phyloP scores from a whole-genome alignment of 2,888 invertebrate genomes.

The Phania funesta region DNA sequence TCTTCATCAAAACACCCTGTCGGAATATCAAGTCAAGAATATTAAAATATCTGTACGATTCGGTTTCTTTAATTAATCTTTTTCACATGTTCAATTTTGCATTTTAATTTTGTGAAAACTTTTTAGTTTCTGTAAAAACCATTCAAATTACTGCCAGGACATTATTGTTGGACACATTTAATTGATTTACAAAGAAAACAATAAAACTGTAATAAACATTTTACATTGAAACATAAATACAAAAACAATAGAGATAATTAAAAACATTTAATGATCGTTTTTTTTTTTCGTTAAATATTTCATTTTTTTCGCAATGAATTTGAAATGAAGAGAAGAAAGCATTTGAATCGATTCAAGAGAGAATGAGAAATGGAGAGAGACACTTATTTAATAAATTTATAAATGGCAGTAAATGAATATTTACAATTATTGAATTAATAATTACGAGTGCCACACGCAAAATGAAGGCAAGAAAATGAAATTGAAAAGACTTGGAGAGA shows the following conservation, averaged over 20 bases:
- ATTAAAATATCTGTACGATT: too few relatives aligned
- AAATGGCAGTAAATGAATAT: constrained; percentile 72
- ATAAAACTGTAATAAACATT: constrained; percentile 25
- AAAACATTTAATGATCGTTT: constrained; percentile 33
- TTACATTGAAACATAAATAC: constrained; percentile 41
- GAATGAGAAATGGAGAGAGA: constrained; percentile 15
- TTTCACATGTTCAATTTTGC: too few relatives aligned
- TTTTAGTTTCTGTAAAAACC: neutral
- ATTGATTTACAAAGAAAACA: constrained; percentile 36
- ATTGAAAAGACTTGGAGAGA: neutral
- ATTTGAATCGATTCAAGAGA: constrained; percentile 12
- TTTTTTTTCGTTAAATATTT: constrained; percentile 77
- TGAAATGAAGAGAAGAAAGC: constrained; percentile 28
- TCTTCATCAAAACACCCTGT: too few relatives aligned
- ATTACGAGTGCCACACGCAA: constrained; percentile 28
- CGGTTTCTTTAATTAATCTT: too few relatives aligned
- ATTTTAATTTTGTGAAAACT: too few relatives aligned
- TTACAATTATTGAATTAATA: constrained; percentile 49
- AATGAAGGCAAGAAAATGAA: constrained; percentile 6
- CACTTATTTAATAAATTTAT: constrained; percentile 38
- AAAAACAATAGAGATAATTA: neutral
- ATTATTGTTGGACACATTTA: constrained; percentile 13
- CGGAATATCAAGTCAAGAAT: too few relatives aligned
- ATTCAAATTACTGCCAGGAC: neutral
- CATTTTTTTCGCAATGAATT: constrained; percentile 70